These are phyloP conservation scores for Halcyon chelicuti DNA, from an alignment of 2,797 vertebrate genomes.

Conservation along the genomic window DNA sequence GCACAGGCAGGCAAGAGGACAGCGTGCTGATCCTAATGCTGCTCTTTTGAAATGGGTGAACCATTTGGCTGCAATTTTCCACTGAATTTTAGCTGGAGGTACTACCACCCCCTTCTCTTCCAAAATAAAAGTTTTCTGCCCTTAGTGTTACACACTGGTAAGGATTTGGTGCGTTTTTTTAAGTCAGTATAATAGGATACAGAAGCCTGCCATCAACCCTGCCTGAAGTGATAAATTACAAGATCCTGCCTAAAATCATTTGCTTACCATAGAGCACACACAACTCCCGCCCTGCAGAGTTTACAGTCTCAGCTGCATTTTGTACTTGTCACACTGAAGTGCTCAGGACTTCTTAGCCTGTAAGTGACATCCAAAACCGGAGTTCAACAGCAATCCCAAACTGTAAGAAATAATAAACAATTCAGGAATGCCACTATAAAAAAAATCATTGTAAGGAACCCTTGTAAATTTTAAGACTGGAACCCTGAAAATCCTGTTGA, in stretches of 20 bases:
- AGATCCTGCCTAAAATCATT: background rate
- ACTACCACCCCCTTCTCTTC: background rate
- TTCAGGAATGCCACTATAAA: background rate
- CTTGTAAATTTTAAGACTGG: background rate
- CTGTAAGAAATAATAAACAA: background rate
- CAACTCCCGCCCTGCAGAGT: background rate
- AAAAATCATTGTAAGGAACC: background rate
- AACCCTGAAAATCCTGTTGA: background rate
- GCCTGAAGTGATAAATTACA: background rate
- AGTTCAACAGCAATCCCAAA: background rate
- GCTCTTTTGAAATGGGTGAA: background rate
- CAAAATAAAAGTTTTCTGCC: background rate
- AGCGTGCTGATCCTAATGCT: background rate
- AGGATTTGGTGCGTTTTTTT: background rate
- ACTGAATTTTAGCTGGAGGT: background rate
- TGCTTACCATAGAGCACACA: background rate
- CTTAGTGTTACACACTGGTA: background rate
- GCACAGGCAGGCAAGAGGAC: background rate
- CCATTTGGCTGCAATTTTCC: conserved; percentile 8
- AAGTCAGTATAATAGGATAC: background rate
- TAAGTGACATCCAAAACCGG: background rate
- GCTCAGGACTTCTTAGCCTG: background rate
- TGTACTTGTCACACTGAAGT: background rate
- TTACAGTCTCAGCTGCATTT: background rate
- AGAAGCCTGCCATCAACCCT: background rate